Conservation (phyloP, 2,888 invertebrate genomes). For the Parascotia fuliginaria region DNA sequence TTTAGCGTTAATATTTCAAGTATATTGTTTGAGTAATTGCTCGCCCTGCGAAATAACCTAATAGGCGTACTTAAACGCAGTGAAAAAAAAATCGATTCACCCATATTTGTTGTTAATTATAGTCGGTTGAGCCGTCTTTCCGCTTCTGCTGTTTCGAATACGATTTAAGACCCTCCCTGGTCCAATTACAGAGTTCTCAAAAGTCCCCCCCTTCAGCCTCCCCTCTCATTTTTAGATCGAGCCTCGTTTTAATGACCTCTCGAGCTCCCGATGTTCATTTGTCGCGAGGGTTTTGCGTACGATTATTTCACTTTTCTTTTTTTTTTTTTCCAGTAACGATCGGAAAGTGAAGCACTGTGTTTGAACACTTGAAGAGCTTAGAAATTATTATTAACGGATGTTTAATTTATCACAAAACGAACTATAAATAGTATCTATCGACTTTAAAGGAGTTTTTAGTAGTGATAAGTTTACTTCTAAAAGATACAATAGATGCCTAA, state of each 20-base stretch:
- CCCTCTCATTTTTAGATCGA: conserved; percentile 83
- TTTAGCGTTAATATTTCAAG: conserved; percentile 77
- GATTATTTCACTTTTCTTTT: conserved; percentile 74
- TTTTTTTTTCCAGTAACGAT: conserved; percentile 65
- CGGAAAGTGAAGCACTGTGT: conserved; percentile 58
- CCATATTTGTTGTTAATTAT: conserved; percentile 86
- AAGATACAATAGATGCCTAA: too few relatives aligned
- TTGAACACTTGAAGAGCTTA: conserved; percentile 52
- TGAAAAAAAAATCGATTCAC: conserved; percentile 80
- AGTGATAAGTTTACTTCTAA: too few relatives aligned
- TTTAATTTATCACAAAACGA: conserved; percentile 32
- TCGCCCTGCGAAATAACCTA: conserved; percentile 70
- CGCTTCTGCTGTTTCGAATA: conserved; percentile 81
- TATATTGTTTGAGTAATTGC: conserved; percentile 78
- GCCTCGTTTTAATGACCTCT: conserved; percentile 85
- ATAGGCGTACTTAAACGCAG: conserved; percentile 64
- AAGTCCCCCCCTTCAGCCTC: conserved; percentile 66
- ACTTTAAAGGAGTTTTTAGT: too few relatives aligned
- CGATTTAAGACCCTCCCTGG: conserved; percentile 84
- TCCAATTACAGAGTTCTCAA: conserved; percentile 84
- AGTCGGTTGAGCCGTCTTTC: conserved; percentile 83
- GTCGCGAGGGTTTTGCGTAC: conserved; percentile 81
- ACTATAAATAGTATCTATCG: too few relatives aligned
- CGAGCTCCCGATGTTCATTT: conserved; percentile 84
- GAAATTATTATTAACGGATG: conserved; percentile 41